Conservation (phyloP, 2,797 vertebrate genomes). For the Esox masquinongy region DNA sequence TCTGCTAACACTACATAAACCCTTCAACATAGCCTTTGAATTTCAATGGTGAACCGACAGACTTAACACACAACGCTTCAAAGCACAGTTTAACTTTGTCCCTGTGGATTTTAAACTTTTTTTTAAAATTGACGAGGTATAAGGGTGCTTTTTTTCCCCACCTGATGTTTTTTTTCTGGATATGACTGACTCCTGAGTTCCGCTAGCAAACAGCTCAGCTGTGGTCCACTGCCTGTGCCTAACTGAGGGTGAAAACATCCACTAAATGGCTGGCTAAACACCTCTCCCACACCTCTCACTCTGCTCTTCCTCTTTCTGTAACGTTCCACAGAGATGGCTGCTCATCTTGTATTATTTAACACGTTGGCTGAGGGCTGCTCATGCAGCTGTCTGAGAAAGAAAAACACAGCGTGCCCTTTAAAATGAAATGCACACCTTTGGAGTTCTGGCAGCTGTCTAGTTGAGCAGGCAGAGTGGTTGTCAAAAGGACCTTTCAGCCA, state of each 20-base stretch:
- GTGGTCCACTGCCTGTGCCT: constrained; percentile 36
- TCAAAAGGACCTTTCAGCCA: background rate
- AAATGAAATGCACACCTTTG: constrained; percentile 19
- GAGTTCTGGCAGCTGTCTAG: background rate
- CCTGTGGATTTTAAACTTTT: constrained; percentile 3
- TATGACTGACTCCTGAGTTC: constrained; percentile 25
- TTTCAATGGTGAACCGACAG: background rate
- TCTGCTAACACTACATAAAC: background rate
- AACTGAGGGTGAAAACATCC: constrained; percentile 51
- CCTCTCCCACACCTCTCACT: background rate
- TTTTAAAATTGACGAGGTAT: background rate
- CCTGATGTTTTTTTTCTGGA: constrained; percentile 13
- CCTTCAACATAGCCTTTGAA: background rate
- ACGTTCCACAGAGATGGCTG: constrained; percentile 13
- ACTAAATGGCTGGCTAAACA: constrained; percentile 44
- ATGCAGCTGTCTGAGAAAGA: constrained; percentile 7
- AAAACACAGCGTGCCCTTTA: constrained; percentile 10
- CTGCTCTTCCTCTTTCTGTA: constrained; percentile 4
- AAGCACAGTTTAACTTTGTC: constrained; percentile 9
- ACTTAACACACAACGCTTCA: background rate
- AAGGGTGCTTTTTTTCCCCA: background rate
- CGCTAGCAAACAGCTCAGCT: constrained; percentile 36
- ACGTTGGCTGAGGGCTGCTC: background rate
- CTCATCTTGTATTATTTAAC: constrained; percentile 38
- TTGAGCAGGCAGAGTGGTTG: background rate